Evolutionary conservation across 2,888 invertebrate genomes (phyloP), one percentile per base, ranked within the genome.

Genomic region (Campopleginae sp.): DNA sequence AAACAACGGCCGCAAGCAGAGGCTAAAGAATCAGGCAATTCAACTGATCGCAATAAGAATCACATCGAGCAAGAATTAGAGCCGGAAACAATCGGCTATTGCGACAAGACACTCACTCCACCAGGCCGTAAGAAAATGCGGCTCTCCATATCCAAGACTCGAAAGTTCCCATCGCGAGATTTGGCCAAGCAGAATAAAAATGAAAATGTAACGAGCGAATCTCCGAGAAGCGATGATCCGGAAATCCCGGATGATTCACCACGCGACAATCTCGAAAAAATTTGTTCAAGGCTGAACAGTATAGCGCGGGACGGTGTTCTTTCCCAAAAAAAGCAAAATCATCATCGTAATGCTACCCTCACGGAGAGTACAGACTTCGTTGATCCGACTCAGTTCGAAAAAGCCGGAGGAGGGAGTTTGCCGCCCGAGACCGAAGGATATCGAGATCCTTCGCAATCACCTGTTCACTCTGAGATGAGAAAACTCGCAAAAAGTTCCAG

Each of bases 91-190:
- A 17, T 54, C 10, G 66, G 46, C 19, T 66, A 66, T 31, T n/a
- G 14, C 2, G 33, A 54, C 31, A 27, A 27, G 44, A 27, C 54
- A 8, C 23, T 5, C 4, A 76, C 76, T 8, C 76, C 76, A 10
- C 63, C 76, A 8, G 23, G 58, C 23, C 65, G 33, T 23, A 77
- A 77, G 42, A 77, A 66, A 54, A 54, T 42, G 17, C 8, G 8
- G 38, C 48, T 51, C 3, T 5, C 44, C 5, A 42, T 48, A 7
- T n/a, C n/a, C n/a, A 65, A 76, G 38, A 33, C 75, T 19, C 38
- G 65, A 7, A 63, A 61, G 23, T 66, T 76, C 10, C 48, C 6
- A 0, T 10, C 51, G 10, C 48, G n/a, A 8, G 17, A 10, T 14
- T 51, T 12, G 58, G 4, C 12, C 27, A 14, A 5, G 14, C 27